These are phyloP conservation scores for Scatophagus argus DNA, from an alignment of 2,113 vertebrate species.

Conservation along the genomic window DNA sequence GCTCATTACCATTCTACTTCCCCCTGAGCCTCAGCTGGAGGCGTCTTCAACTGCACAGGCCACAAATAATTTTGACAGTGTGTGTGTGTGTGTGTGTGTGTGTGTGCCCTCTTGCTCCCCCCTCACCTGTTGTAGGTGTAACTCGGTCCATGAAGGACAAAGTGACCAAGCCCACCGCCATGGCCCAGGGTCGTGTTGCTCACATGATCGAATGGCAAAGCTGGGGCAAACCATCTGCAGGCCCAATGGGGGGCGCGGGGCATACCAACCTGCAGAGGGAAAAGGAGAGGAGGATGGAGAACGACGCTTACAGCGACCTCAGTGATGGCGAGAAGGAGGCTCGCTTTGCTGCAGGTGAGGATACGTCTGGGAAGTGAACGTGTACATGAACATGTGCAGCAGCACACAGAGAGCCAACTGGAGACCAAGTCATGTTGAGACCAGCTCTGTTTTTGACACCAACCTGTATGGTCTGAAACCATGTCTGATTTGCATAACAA, in stretches of 20 bases:
- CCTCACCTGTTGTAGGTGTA: slow-evolving; percentile 85
- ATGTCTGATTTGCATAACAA: too few species aligned
- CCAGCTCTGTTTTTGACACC: too few species aligned
- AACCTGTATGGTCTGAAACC: too few species aligned
- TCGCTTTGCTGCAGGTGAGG: slow-evolving; percentile 93
- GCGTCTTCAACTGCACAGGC: slow-evolving; percentile 21
- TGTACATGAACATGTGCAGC: too few species aligned
- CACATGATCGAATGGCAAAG: slow-evolving; percentile 99
- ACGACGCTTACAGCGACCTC: slow-evolving; percentile 94
- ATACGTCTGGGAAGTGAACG: not conserved
- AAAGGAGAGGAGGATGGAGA: slow-evolving; percentile 90
- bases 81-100: slow-evolving; percentile 45
- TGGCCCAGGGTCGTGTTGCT: slow-evolving; percentile 95
- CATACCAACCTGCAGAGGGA: slow-evolving; percentile 89
- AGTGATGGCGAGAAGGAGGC: slow-evolving; percentile 98
- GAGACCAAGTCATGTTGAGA: too few species aligned
- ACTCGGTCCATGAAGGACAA: slow-evolving; percentile 97
- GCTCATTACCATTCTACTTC: slow-evolving; percentile 30
- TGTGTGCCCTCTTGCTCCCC: slow-evolving; percentile 9
- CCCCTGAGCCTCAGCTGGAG: slow-evolving; percentile 39
- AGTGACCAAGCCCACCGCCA: slow-evolving; percentile 97
- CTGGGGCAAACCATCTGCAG: slow-evolving; percentile 89
- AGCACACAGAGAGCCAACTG: too few species aligned
- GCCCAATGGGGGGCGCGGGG: slow-evolving; percentile 73
- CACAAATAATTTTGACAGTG: slow-evolving; percentile 52